Conservation (phyloP, 2,113 vertebrate species). For the Edolisoma coerulescens region DNA sequence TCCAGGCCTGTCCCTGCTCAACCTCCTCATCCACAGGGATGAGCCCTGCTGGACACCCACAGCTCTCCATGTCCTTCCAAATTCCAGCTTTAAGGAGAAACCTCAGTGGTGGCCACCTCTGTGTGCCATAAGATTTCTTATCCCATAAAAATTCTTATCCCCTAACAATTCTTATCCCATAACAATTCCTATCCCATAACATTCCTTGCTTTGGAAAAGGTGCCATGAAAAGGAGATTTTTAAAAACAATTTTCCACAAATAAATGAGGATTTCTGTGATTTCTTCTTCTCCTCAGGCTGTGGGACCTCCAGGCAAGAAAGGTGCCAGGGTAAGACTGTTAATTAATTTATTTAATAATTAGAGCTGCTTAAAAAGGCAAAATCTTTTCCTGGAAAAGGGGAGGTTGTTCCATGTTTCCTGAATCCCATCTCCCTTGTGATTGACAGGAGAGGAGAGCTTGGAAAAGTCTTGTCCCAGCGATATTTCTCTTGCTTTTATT, state of each 20-base stretch:
- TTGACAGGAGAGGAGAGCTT: background rate
- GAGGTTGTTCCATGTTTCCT: background rate
- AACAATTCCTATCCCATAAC: background rate
- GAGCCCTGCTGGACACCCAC: background rate
- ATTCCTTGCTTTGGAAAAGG: background rate
- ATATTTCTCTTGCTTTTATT: background rate
- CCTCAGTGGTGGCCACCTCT: background rate
- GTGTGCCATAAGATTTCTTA: background rate
- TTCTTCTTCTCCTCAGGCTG: conserved; percentile 69
- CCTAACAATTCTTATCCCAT: background rate
- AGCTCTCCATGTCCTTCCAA: background rate
- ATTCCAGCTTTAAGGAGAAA: background rate
- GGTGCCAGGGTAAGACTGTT: conserved; percentile 76
- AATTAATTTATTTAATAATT: background rate
- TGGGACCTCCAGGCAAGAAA: conserved; percentile 85
- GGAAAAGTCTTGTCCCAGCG: background rate
- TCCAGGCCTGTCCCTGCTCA: background rate
- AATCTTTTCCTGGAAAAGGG: background rate
- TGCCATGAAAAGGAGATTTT: background rate
- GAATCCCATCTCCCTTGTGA: background rate
- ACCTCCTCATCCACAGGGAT: background rate
- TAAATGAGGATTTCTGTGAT: background rate
- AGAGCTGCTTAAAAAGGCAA: background rate
- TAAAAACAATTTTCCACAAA: no score
- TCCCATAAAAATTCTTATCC: background rate